Base-by-base conservation (phyloP, 92 coral and sea anemone species). In the Paramuricea clavata region DNA sequence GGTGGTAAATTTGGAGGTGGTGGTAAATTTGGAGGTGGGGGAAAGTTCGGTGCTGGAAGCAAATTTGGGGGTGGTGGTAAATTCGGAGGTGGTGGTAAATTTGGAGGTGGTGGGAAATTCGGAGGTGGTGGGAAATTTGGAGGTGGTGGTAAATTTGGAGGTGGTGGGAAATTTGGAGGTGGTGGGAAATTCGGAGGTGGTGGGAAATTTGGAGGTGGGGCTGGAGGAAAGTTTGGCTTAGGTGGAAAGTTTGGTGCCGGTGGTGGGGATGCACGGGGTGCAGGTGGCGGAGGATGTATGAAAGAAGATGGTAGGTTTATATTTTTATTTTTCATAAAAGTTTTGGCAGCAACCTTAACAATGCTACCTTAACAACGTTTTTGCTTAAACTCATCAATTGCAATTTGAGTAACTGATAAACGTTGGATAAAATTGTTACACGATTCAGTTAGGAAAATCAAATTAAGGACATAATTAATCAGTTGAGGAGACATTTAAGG, bases 261-360 rank as follows among this genome's bases (percentile, higher is more conserved):
- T 1, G 33, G 25, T 3, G 71, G 71, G 4, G 71, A 15, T 64
- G 71, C 15, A 17, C 6, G 71, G 6, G 65, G 23, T 64, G 71
- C 71, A 25, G 43, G 25, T 17, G 62, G 62, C 19, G 62, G 62
- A 19, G 62, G 62, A 54, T 54, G 62, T 23, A 70, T 34, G 0
- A 34, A 39, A 34, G 76, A 70, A 70, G 76, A 39, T 21, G 76
- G 76, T 70, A 70, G 12, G 76, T 70, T 7, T 8, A 16, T 54
- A 21, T 54, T 17, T 5, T 6, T 47, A 47, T 47, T 47, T 10
- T 47, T 47, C 13, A 42, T 5, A 42, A 42, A 12, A 42, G 12
- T 42, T 42, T 6, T 12, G 6, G 6, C 49, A 5, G 49, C 49
- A 42, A 42, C 12, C 49, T 12, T 5, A 42, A 42, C n/a, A n/a